phyloP scores from a whole-genome alignment of 2,888 invertebrate genomes.

The Periphyllus acericola region DNA sequence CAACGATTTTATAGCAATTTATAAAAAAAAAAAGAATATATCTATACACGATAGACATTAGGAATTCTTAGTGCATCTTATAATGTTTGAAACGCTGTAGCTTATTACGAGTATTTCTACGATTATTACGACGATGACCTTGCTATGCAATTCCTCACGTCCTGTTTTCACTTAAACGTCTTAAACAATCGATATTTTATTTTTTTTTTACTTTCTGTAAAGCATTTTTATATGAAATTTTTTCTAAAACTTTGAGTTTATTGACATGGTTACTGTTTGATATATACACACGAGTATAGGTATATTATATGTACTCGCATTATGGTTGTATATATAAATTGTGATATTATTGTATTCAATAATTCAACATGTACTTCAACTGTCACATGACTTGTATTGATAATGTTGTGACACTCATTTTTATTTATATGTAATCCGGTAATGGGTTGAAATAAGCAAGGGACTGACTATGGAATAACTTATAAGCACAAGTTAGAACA shows the following conservation, averaged over 20 bases:
- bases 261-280: background rate
- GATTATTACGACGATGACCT: constrained; percentile 25
- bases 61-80: constrained; percentile 17
- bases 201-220: background rate
- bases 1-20: background rate
- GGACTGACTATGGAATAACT: too few relatives aligned
- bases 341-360: background rate
- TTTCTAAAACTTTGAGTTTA: background rate
- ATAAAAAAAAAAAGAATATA: background rate
- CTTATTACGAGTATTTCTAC: background rate
- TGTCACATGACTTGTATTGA: background rate
- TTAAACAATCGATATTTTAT: constrained; percentile 24
- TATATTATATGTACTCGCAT: background rate
- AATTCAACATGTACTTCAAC: background rate
- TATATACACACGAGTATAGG: background rate
- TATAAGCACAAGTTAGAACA: too few relatives aligned
- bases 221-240: background rate
- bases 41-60: background rate
- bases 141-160: background rate
- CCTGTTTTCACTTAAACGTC: constrained; percentile 27
- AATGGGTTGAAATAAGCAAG: background rate
- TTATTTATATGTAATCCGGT: background rate
- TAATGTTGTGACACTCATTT: background rate
- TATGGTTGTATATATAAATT: background rate
- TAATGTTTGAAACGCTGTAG: background rate